Evolutionary conservation across 2,888 invertebrate genomes (phyloP).

Genomic region (Chaetogeoica ovagalla): DNA sequence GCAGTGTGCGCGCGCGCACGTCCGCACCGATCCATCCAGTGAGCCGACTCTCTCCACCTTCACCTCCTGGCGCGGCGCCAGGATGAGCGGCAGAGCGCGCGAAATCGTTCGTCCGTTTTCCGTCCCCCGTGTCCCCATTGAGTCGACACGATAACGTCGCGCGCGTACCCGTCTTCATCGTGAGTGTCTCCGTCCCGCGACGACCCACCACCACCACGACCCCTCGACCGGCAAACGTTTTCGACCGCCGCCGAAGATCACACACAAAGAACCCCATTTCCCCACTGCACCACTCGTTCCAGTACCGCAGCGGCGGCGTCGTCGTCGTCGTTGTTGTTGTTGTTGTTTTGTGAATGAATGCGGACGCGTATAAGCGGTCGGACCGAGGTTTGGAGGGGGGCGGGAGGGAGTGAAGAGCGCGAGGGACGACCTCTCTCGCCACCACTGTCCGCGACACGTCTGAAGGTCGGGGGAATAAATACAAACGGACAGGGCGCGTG

Average conservation of each 20-base stretch:
- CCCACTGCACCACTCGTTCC: background rate
- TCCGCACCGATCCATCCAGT: background rate
- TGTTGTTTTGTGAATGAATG: conserved; percentile 43
- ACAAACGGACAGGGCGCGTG: too few species aligned
- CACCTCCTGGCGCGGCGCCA: conserved; percentile 12
- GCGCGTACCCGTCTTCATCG: background rate
- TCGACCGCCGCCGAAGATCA: background rate
- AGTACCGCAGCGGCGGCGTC: background rate
- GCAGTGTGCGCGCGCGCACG: conserved; percentile 19
- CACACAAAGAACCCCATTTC: background rate
- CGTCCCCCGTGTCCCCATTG: too few species aligned
- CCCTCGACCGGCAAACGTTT: background rate
- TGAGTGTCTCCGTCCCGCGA: too few species aligned
- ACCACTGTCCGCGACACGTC: background rate
- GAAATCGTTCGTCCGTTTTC: background rate
- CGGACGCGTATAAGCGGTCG: conserved; percentile 4
- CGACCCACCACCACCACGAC: background rate
- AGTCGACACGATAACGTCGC: background rate
- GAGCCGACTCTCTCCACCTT: background rate
- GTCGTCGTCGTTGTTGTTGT: background rate
- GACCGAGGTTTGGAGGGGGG: background rate
- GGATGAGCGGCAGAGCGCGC: background rate
- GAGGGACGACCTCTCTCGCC: background rate
- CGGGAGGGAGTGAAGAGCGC: background rate
- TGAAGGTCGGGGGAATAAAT: too few species aligned